Conservation (phyloP, 2,888 invertebrate species). For the Agrotis ipsilon region DNA sequence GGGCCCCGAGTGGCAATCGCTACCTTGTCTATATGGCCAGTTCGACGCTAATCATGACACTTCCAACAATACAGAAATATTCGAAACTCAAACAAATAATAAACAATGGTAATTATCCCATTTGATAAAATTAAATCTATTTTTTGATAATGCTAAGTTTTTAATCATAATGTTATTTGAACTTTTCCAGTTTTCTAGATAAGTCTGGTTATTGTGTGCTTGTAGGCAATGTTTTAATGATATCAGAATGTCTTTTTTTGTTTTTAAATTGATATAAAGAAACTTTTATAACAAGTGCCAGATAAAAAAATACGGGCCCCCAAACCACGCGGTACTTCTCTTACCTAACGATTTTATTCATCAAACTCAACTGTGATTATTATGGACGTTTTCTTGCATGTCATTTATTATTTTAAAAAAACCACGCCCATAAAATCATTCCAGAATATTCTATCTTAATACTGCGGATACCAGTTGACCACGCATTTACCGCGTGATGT, state of each 20-base stretch:
- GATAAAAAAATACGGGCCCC: slow-evolving; percentile 28
- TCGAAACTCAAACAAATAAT: too few relatives aligned
- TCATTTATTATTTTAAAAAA: background rate
- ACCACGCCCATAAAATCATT: slow-evolving; percentile 3
- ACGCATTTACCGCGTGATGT: slow-evolving; percentile 6
- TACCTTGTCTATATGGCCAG: too few relatives aligned
- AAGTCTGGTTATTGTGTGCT: background rate
- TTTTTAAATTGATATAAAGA: slow-evolving; percentile 29
- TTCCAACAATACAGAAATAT: too few relatives aligned
- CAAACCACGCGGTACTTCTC: background rate
- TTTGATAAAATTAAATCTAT: too few relatives aligned
- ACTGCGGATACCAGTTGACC: slow-evolving; percentile 2
- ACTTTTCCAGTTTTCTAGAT: background rate
- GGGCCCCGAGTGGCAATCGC: too few relatives aligned
- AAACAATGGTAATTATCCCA: too few relatives aligned
- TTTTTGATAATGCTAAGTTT: background rate
- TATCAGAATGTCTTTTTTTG: slow-evolving; percentile 4
- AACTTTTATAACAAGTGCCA: slow-evolving; percentile 1
- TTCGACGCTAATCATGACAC: too few relatives aligned
- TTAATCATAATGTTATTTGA: background rate
- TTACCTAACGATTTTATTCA: background rate
- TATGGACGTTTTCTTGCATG: background rate
- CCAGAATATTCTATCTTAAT: background rate
- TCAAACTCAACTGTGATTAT: background rate
- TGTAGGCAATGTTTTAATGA: background rate